phyloP scores from a whole-genome alignment of 2,888 invertebrate species.

The Plagodis pulveraria region DNA sequence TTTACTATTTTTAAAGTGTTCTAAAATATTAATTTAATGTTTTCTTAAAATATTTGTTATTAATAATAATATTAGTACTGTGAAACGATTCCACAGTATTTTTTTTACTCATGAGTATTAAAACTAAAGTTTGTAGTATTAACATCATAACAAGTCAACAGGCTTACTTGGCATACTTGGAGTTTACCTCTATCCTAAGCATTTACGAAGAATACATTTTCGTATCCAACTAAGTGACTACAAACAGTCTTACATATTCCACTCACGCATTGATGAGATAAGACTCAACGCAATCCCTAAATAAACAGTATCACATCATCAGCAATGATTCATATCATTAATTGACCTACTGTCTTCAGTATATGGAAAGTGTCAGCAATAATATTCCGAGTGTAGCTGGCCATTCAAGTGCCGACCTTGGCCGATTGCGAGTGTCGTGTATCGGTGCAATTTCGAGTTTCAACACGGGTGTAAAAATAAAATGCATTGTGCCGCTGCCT shows the following conservation, averaged over 20 bases:
- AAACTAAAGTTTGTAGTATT: too few species aligned
- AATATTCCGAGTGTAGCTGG: conserved; percentile 7
- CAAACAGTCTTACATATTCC: background rate
- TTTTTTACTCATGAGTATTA: too few species aligned
- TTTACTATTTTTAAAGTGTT: too few species aligned
- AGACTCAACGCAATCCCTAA: background rate
- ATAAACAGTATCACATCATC: background rate
- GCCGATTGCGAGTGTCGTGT: conserved; percentile 31
- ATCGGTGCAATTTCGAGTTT: conserved; percentile 24
- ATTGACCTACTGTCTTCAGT: conserved; percentile 7
- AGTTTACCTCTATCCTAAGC: too few species aligned
- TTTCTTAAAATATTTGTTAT: too few species aligned
- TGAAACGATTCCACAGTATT: too few species aligned
- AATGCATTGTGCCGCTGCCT: conserved; percentile 2
- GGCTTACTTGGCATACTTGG: too few species aligned
- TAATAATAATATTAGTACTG: too few species aligned
- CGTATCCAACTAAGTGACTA: too few species aligned
- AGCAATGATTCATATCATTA: conserved; percentile 4
- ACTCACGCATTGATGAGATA: background rate
- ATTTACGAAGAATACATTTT: too few species aligned
- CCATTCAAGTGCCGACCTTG: conserved; percentile 28
- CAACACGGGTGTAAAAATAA: conserved; percentile 21
- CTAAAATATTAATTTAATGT: too few species aligned
- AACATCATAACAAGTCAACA: too few species aligned
- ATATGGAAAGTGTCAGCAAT: conserved; percentile 13